These are phyloP conservation scores for Paracentrotus lividus DNA, from an alignment of 53 echinoderm and acorn worm species.

Conservation along the genomic window DNA sequence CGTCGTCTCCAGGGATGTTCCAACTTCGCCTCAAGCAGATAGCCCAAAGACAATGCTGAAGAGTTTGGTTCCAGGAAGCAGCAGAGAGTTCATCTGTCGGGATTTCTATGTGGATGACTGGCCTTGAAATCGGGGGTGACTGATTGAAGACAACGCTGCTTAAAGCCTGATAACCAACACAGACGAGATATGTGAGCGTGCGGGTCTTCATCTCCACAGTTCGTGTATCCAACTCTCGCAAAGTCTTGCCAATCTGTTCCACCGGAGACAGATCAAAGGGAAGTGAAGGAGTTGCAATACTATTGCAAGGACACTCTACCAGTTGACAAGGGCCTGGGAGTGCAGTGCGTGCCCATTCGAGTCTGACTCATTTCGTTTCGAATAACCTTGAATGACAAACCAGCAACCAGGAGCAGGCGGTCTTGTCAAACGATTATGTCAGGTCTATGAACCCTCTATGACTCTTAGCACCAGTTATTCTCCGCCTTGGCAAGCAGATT, in stretches of 20 bases:
- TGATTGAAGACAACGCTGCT: constrained; percentile 64
- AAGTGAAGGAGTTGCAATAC: constrained; percentile 64
- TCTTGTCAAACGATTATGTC: constrained; percentile 78
- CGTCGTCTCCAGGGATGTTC: constrained; percentile 71
- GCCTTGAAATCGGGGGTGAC: constrained; percentile 60
- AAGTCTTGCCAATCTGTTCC: constrained; percentile 69
- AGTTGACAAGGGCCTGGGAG: constrained; percentile 77
- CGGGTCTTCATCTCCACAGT: constrained; percentile 74
- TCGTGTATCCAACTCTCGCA: constrained; percentile 70
- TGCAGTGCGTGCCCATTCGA: no score
- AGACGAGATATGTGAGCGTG: constrained; percentile 58
- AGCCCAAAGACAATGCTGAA: constrained; percentile 64
- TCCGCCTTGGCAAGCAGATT: constrained; percentile 72
- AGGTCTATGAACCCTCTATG: constrained; percentile 77
- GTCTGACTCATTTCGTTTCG: constrained; percentile 81
- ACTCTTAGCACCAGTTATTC: constrained; percentile 59
- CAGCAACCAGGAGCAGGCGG: constrained; percentile 72
- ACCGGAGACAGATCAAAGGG: constrained; percentile 59
- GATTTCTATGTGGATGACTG: no score
- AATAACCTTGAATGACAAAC: constrained; percentile 74
- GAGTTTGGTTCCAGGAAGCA: constrained; percentile 70
- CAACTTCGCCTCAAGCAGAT: constrained; percentile 71
- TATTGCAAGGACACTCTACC: constrained; percentile 66
- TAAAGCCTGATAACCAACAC: constrained; percentile 61
- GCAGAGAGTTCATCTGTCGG: constrained; percentile 59